Percentiles rank a stretch among this genome's conserved stretches.
Evolutionary conservation across 1,140 invertebrate species (phyloP).

Genomic region (Diorhabda sublineata): DNA sequence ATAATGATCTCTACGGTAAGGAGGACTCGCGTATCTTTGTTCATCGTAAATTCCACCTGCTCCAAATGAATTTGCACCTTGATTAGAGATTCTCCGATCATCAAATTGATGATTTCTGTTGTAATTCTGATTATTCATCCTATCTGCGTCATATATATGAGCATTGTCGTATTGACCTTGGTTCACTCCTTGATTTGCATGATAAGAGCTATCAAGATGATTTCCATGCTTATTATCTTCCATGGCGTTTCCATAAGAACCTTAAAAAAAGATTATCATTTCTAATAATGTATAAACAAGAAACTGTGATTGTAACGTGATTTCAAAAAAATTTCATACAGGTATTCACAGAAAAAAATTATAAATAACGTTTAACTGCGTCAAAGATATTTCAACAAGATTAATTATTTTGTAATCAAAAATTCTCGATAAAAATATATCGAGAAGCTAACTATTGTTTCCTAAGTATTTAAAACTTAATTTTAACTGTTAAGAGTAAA

Average conservation of each 20-base stretch:
- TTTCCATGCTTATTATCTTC: constrained; percentile 50
- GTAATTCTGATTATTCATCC: constrained; percentile 49
- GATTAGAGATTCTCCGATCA: constrained; percentile 47
- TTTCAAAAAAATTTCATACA: neutral
- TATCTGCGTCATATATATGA: constrained; percentile 49
- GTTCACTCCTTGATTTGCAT: constrained; percentile 42
- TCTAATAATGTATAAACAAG: neutral
- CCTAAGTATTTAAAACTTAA: too few species aligned
- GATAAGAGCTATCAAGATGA: constrained; percentile 44
- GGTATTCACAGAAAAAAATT: neutral
- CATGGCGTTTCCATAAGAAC: constrained; percentile 48
- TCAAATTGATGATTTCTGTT: constrained; percentile 53
- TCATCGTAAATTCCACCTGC: constrained; percentile 47
- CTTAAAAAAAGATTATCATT: constrained; percentile 14
- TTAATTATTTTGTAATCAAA: neutral
- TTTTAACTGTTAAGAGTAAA: too few species aligned
- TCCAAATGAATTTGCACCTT: constrained; percentile 48
- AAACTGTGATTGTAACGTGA: neutral
- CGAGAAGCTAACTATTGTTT: too few species aligned
- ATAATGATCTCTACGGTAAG: constrained; percentile 10
- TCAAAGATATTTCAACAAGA: constrained; percentile 25
- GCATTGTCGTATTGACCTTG: constrained; percentile 51
- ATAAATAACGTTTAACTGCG: neutral
- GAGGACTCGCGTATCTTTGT: constrained; percentile 40
- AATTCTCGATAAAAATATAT: neutral